These are phyloP conservation scores for Anthrax anthrax DNA, from an alignment of 2,888 invertebrate species.

Conservation along the genomic window DNA sequence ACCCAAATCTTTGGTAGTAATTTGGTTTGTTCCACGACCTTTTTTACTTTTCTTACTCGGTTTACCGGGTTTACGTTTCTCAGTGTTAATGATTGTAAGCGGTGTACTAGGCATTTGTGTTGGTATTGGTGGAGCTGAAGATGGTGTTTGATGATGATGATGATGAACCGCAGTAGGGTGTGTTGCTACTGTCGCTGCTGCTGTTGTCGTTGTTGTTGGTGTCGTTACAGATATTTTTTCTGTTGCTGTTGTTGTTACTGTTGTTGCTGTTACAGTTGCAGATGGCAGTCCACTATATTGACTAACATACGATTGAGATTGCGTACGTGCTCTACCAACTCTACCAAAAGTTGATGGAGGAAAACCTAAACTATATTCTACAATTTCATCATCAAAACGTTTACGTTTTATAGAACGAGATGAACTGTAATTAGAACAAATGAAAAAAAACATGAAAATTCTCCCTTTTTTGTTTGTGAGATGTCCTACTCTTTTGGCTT, in stretches of 20 bases:
- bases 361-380: conserved; percentile 71
- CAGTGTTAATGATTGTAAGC: conserved; percentile 7
- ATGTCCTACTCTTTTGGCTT: background rate
- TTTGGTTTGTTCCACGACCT: conserved; percentile 26
- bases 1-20: conserved; percentile 72
- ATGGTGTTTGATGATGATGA: background rate
- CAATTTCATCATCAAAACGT: conserved; percentile 93
- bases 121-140: conserved; percentile 4
- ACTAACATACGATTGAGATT: conserved; percentile 35
- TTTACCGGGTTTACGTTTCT: conserved; percentile 14
- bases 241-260: conserved; percentile 11
- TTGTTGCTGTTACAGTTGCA: background rate
- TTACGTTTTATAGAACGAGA: conserved; percentile 88
- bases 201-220: background rate
- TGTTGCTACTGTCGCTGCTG: background rate
- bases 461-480: background rate
- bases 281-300: conserved; percentile 9
- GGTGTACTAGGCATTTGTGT: conserved; percentile 5
- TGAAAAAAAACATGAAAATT: background rate
- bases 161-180: conserved; percentile 1
- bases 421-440: conserved; percentile 43
- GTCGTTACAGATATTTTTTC: conserved; percentile 4
- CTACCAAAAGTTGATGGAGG: conserved; percentile 36
- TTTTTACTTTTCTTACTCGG: conserved; percentile 17
- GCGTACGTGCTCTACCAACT: conserved; percentile 35